A percentile compares a stretch with the other conserved stretches of the same genome.
phyloP scores from a whole-genome alignment of 2,888 invertebrate species.

The Melangyna quadrimaculata region DNA sequence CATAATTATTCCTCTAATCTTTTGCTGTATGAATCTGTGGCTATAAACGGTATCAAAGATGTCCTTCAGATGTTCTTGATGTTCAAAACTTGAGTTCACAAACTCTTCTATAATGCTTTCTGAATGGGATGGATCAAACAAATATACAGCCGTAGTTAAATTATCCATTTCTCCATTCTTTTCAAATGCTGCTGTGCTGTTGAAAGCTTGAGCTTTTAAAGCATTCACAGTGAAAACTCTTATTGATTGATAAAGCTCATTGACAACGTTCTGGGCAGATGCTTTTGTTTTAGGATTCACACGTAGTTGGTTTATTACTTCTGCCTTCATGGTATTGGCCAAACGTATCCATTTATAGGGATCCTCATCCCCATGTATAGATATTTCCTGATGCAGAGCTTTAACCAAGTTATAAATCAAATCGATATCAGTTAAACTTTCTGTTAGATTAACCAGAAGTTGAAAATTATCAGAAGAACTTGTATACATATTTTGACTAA shows the following conservation, averaged over 20 bases:
- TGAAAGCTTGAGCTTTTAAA: not conserved
- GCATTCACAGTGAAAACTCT: not conserved
- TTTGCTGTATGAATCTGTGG: not conserved
- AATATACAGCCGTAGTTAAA: not conserved
- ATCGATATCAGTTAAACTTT: not conserved
- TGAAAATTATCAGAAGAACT: not conserved
- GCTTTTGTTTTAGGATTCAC: not conserved
- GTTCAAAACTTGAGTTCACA: not conserved
- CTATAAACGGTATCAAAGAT: not conserved
- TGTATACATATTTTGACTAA: not conserved
- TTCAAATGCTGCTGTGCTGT: not conserved
- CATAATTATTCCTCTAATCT: not conserved
- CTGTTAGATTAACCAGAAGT: not conserved
- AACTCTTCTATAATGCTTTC: not conserved
- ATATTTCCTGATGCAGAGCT: not conserved
- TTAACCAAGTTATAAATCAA: not conserved
- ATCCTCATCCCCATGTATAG: not conserved
- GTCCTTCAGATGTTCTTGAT: not conserved
- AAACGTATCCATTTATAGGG: constrained; percentile 2
- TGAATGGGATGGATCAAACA: not conserved
- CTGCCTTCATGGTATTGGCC: not conserved
- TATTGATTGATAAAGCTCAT: not conserved
- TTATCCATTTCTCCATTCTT: not conserved
- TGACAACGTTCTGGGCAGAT: not conserved
- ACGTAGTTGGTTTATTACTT: not conserved